Percentiles rank a stretch among this genome's conserved stretches.
Evolutionary conservation across 2,888 invertebrate genomes (phyloP).

Genomic region (Muschampia plurimacula): DNA sequence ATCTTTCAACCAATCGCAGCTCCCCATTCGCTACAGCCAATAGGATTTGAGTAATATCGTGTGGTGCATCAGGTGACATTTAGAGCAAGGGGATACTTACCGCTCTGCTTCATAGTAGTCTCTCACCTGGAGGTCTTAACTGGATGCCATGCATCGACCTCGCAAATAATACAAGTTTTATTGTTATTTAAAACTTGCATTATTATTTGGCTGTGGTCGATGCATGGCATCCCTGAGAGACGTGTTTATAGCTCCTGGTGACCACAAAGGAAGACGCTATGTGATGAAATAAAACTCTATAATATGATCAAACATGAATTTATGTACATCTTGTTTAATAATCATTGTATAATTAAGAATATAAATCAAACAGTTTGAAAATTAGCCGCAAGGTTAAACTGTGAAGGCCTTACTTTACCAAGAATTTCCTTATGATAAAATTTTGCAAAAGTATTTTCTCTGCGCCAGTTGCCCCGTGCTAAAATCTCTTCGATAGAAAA

Average conservation of each 20-base stretch:
- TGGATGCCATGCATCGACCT: constrained; percentile 22
- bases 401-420: not conserved
- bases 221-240: constrained; percentile 38
- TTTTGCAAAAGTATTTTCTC: not conserved
- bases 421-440: not conserved
- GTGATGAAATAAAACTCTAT: not conserved
- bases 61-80: not conserved
- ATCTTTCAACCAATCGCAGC: too few relatives aligned
- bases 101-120: not conserved
- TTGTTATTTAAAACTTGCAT: constrained; percentile 26
- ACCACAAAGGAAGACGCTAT: constrained; percentile 16
- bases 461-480: not conserved
- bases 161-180: constrained; percentile 27
- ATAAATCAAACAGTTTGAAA: not conserved
- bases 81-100: too few relatives aligned
- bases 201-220: constrained; percentile 28
- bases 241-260: constrained; percentile 41
- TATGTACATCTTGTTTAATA: not conserved
- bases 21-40: too few relatives aligned
- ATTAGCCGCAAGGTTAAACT: not conserved
- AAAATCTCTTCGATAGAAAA: not conserved
- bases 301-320: not conserved
- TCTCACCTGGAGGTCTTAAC: constrained; percentile 9
- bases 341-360: not conserved
- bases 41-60: not conserved